Evolutionary conservation across 1,140 invertebrate species (phyloP).

Genomic region (Drosophila aff.): DNA sequence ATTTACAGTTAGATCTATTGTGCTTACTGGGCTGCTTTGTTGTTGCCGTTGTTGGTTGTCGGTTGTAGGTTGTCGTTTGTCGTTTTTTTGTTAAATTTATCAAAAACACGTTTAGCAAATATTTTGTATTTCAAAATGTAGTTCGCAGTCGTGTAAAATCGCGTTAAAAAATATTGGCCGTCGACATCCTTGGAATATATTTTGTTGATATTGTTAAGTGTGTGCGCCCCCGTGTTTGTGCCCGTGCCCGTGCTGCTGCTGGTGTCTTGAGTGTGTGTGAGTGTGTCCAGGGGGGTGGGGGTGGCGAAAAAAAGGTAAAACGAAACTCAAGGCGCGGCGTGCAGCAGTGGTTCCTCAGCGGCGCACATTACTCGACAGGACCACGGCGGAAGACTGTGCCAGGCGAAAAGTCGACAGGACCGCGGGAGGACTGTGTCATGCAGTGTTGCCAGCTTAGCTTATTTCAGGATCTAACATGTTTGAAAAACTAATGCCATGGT

Average conservation of each 20-base stretch:
- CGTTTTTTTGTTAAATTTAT: constrained; percentile 41
- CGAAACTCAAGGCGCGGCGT: constrained; percentile 69
- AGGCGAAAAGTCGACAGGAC: constrained; percentile 48
- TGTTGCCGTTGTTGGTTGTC: constrained; percentile 23
- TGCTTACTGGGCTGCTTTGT: constrained; percentile 30
- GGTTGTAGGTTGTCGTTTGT: background rate
- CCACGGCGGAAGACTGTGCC: constrained; percentile 75
- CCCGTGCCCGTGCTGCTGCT: constrained; percentile 15
- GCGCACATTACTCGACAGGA: constrained; percentile 78
- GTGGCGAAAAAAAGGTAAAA: constrained; percentile 65
- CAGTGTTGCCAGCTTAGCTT: background rate
- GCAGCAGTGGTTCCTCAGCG: constrained; percentile 67
- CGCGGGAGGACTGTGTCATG: background rate
- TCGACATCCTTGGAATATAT: constrained; percentile 28
- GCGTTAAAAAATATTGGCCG: constrained; percentile 52
- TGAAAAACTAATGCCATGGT: background rate
- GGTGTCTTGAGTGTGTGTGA: constrained; percentile 23
- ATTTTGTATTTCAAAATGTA: constrained; percentile 35
- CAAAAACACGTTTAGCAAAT: constrained; percentile 75
- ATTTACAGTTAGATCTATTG: constrained; percentile 74
- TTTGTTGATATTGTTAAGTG: constrained; percentile 47
- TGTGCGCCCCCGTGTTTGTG: constrained; percentile 21
- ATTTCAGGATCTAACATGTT: background rate
- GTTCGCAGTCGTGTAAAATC: constrained; percentile 52
- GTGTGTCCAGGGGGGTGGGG: constrained; percentile 38